These are phyloP conservation scores for Boleophthalmus pectinirostris DNA, from an alignment of 2,113 vertebrate genomes.

Conservation along the genomic window DNA sequence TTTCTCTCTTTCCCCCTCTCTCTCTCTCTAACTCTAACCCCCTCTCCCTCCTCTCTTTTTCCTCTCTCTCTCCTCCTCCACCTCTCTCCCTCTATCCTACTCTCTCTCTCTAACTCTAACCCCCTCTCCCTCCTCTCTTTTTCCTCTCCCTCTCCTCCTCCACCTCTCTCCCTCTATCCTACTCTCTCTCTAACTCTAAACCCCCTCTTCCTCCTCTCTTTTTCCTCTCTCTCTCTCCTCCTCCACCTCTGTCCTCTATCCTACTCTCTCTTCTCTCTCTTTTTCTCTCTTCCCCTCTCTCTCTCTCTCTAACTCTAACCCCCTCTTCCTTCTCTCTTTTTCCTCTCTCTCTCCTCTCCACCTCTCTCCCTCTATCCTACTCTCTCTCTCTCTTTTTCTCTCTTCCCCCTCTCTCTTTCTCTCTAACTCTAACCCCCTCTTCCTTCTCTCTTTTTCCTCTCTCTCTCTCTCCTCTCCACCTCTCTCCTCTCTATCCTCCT, in stretches of 20 bases:
- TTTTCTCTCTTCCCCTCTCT: background rate
- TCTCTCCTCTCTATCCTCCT: background rate
- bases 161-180: background rate
- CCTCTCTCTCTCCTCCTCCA: constrained; percentile 74
- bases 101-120: constrained; percentile 71
- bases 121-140: constrained; percentile 16
- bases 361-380: constrained; percentile 69
- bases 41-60: background rate
- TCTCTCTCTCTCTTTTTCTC: constrained; percentile 67
- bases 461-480: constrained; percentile 73
- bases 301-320: constrained; percentile 82
- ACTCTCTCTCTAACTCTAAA: background rate
- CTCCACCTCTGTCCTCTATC: constrained; percentile 75
- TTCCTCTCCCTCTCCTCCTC: constrained; percentile 47
- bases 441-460: constrained; percentile 60
- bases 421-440: no score
- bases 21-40: no score
- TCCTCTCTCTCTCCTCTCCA: background rate
- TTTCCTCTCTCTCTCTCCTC: background rate
- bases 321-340: no score
- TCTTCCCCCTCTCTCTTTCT: constrained; percentile 11
- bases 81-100: background rate
- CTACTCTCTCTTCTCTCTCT: background rate
- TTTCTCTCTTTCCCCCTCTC: constrained; percentile 46
- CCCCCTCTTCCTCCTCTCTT: constrained; percentile 67